These are phyloP conservation scores for Galleria mellonella DNA, from an alignment of 1,140 invertebrate genomes.

Conservation along the genomic window DNA sequence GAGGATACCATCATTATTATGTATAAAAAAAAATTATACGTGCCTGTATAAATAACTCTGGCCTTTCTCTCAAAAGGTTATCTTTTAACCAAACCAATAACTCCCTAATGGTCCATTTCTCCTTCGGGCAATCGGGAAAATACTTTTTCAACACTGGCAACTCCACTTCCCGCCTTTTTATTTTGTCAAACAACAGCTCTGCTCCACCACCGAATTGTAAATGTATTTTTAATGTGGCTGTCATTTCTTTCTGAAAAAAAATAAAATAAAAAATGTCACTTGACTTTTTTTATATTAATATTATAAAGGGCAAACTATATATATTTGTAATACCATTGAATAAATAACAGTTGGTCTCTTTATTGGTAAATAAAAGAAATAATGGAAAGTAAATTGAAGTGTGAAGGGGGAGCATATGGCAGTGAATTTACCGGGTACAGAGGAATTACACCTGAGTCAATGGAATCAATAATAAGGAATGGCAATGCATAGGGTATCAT, in stretches of 20 bases:
- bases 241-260: conserved; percentile 22
- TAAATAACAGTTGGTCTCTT: too few species aligned
- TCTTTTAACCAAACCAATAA: conserved; percentile 89
- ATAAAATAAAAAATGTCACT: neutral
- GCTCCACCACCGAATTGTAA: conserved; percentile 85
- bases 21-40: conserved; percentile 14
- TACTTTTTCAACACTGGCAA: conserved; percentile 73
- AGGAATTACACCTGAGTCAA: too few species aligned
- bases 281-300: too few species aligned
- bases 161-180: conserved; percentile 81
- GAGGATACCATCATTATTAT: too few species aligned
- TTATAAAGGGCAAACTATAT: too few species aligned
- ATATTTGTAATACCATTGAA: too few species aligned
- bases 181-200: conserved; percentile 89
- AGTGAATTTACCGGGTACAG: too few species aligned
- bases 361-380: too few species aligned
- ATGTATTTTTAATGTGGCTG: conserved; percentile 33
- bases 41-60: conserved; percentile 91
- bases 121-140: conserved; percentile 27
- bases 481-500: too few species aligned
- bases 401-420: too few species aligned
- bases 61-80: conserved; percentile 88
- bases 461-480: too few species aligned
- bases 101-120: conserved; percentile 82
- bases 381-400: too few species aligned